Conservation (phyloP, 2,888 invertebrate genomes). For the Agrotis clavis region DNA sequence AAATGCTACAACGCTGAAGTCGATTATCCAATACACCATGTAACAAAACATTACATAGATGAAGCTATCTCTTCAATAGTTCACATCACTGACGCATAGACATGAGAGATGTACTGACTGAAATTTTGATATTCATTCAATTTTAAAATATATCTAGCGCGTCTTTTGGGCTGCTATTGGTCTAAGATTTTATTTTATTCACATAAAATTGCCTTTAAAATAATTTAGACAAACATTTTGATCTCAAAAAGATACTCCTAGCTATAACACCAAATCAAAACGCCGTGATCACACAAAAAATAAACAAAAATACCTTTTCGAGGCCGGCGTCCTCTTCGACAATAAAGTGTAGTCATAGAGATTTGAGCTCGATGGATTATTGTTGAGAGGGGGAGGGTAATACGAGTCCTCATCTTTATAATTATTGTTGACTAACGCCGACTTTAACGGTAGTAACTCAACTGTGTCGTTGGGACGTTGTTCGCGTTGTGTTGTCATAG, state of each 20-base stretch:
- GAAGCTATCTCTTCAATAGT: no score
- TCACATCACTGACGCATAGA: no score
- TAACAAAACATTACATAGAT: background rate
- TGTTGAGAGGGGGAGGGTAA: conserved; percentile 81
- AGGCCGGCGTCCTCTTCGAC: conserved; percentile 89
- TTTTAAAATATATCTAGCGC: background rate
- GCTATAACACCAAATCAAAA: background rate
- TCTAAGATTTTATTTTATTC: background rate
- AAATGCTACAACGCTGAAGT: background rate
- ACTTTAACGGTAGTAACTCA: conserved; percentile 87
- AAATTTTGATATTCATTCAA: background rate
- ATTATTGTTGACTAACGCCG: conserved; percentile 86
- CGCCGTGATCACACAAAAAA: conserved; percentile 48
- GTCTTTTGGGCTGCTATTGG: background rate
- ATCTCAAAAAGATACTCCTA: background rate
- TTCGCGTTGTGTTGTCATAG: conserved; percentile 85
- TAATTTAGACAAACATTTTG: no score
- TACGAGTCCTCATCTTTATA: conserved; percentile 85
- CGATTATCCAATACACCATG: background rate
- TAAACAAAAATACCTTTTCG: conserved; percentile 84
- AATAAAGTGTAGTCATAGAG: conserved; percentile 85
- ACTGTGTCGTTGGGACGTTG: conserved; percentile 81
- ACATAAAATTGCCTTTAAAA: background rate
- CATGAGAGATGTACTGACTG: background rate
- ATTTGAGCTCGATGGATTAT: conserved; percentile 83